Evolutionary conservation across 2,888 invertebrate species (phyloP).

Genomic region (Coronaproctus castanopsis): DNA sequence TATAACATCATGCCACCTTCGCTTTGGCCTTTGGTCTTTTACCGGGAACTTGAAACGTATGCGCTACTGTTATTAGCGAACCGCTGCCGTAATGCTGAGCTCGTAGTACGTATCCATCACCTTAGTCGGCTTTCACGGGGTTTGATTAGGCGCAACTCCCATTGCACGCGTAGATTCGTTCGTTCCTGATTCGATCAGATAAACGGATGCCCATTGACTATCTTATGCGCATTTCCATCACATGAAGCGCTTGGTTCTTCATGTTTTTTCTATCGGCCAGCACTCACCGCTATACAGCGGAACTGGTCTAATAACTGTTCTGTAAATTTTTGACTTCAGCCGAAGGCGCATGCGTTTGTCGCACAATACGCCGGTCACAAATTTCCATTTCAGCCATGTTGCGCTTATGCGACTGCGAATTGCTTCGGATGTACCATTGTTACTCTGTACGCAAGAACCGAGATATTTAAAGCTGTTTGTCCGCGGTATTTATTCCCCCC

Average conservation of each 20-base stretch:
- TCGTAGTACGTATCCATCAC: too few species aligned
- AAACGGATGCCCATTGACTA: background rate
- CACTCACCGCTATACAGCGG: background rate
- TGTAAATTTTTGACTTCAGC: background rate
- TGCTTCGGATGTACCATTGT: background rate
- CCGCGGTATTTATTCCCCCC: background rate
- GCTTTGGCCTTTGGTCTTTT: too few species aligned
- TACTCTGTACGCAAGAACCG: background rate
- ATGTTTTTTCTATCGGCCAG: background rate
- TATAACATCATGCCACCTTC: too few species aligned
- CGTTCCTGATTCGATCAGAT: background rate
- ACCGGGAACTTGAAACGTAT: too few species aligned
- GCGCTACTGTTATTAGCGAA: too few species aligned
- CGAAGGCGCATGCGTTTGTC: background rate
- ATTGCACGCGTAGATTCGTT: background rate
- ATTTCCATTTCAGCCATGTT: background rate
- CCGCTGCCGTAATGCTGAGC: too few species aligned
- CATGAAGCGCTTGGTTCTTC: background rate
- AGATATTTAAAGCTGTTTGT: background rate
- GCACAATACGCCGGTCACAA: background rate
- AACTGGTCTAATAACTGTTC: background rate
- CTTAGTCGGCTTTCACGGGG: too few species aligned
- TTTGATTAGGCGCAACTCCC: too few species aligned
- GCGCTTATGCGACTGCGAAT: background rate
- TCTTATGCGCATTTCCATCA: background rate